Conservation (phyloP, 2,113 vertebrate species). For the Physeter macrocephalus region DNA sequence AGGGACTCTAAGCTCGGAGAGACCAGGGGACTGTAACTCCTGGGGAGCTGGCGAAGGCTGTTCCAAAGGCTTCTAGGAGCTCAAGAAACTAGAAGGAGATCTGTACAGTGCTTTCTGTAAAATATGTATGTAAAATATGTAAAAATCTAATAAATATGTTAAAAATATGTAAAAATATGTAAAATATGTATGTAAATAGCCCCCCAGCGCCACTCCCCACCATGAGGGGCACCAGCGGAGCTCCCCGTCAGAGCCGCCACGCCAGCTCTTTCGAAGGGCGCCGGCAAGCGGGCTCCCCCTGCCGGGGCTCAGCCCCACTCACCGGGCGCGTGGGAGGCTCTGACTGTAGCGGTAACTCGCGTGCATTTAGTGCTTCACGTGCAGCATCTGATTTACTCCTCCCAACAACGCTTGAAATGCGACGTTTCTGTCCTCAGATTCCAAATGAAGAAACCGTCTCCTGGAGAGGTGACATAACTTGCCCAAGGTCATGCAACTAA, state of each 20-base stretch:
- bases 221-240: neutral
- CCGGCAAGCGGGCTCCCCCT: neutral
- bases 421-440: neutral
- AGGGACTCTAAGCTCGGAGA: neutral
- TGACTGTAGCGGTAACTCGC: too few relatives aligned
- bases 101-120: neutral
- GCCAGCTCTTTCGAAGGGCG: neutral
- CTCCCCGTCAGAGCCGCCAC: neutral
- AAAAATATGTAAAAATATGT: too few relatives aligned
- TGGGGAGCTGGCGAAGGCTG: neutral
- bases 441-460: neutral
- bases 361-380: rapidly evolving
- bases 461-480: neutral
- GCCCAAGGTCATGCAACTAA: neutral
- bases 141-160: too few relatives aligned
- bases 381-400: neutral
- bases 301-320: neutral
- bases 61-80: neutral
- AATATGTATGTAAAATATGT: too few relatives aligned
- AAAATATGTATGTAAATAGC: neutral
- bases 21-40: too few relatives aligned
- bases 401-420: neutral
- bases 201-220: rapidly evolving
- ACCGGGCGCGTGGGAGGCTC: rapidly evolving
- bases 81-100: neutral